phyloP scores from a whole-genome alignment of 2,888 invertebrate species.

The Entomobrya proxima region DNA sequence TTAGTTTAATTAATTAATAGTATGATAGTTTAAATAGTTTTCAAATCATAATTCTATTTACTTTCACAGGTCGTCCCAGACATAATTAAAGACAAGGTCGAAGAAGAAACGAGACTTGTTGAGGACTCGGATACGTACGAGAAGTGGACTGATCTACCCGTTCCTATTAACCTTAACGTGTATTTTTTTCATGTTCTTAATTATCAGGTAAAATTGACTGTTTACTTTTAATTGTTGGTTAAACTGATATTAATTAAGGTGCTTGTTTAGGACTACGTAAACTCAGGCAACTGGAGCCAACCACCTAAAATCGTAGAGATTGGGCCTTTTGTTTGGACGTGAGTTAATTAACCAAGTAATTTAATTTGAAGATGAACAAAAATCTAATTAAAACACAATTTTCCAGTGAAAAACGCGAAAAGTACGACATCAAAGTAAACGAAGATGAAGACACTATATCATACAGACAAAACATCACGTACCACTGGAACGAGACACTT shows the following conservation, averaged over 20 bases:
- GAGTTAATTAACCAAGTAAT: slow-evolving; percentile 20
- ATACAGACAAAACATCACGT: slow-evolving; percentile 66
- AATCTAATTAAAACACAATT: not conserved
- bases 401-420: slow-evolving; percentile 68
- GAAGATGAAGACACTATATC: slow-evolving; percentile 63
- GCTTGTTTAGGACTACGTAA: not conserved
- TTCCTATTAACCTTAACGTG: slow-evolving; percentile 61
- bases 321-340: slow-evolving; percentile 72
- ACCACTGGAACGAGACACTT: slow-evolving; percentile 54
- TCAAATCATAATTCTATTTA: too few relatives aligned
- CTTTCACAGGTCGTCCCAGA: slow-evolving; percentile 70
- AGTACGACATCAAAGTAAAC: slow-evolving; percentile 59
- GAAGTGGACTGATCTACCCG: slow-evolving; percentile 71
- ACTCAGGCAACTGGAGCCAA: not conserved
- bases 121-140: slow-evolving; percentile 47
- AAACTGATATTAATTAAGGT: not conserved
- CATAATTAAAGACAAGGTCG: slow-evolving; percentile 68
- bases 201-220: not conserved
- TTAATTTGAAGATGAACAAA: not conserved
- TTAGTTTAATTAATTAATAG: too few relatives aligned
- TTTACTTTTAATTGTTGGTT: too few relatives aligned
- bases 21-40: too few relatives aligned
- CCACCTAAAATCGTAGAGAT: slow-evolving; percentile 48
- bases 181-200: slow-evolving; percentile 63
- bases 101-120: slow-evolving; percentile 52